Conservation (phyloP, 2,888 invertebrate genomes). For the Drosophila melanocephala region DNA sequence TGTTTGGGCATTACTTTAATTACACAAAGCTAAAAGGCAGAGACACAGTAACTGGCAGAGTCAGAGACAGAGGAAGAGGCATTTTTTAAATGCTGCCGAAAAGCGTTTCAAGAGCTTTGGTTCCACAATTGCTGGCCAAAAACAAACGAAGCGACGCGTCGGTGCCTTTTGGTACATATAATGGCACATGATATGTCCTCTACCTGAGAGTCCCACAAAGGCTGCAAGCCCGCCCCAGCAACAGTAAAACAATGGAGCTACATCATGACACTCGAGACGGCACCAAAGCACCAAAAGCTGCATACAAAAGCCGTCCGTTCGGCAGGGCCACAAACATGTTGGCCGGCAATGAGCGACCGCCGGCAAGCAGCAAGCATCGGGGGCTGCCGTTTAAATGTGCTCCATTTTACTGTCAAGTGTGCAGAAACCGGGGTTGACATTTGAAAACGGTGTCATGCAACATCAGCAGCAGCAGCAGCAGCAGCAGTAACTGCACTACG, state of each 20-base stretch:
- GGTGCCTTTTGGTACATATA: constrained; percentile 67
- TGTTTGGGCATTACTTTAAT: constrained; percentile 72
- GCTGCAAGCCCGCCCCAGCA: constrained; percentile 25
- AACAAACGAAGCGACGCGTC: constrained; percentile 49
- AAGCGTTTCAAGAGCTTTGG: constrained; percentile 32
- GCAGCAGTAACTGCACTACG: neutral
- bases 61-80: constrained; percentile 27
- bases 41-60: neutral
- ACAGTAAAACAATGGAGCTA: constrained; percentile 50
- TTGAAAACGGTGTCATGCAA: constrained; percentile 60
- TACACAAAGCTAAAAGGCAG: constrained; percentile 56
- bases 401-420: constrained; percentile 83
- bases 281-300: constrained; percentile 67
- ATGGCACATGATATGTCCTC: constrained; percentile 82
- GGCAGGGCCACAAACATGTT: constrained; percentile 17
- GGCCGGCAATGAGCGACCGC: constrained; percentile 26
- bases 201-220: constrained; percentile 59
- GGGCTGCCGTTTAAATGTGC: constrained; percentile 77
- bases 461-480: neutral
- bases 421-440: constrained; percentile 73
- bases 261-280: constrained; percentile 68
- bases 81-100: constrained; percentile 75
- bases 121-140: constrained; percentile 42
- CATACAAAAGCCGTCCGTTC: constrained; percentile 59
- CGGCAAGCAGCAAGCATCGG: constrained; percentile 11